phyloP scores from a whole-genome alignment of 1,140 invertebrate genomes.

The Mycetomoellerius zeteki region DNA sequence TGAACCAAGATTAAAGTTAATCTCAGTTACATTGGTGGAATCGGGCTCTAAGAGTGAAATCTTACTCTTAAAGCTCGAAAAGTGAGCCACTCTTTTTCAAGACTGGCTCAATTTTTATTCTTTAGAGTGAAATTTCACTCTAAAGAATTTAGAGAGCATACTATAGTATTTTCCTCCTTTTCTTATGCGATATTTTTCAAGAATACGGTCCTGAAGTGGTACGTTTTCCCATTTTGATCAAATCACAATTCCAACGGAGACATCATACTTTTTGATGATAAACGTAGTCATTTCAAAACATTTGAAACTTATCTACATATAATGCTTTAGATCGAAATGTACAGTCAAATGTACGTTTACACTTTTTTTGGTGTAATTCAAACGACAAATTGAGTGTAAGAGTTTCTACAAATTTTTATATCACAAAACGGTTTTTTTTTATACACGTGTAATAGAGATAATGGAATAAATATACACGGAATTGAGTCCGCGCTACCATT shows the following conservation, averaged over 20 bases:
- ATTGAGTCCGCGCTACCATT: slow-evolving; percentile 17
- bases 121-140: too few species aligned
- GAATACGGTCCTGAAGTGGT: neutral
- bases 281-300: neutral
- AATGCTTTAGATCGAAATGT: neutral
- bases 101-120: too few species aligned
- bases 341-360: neutral
- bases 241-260: neutral
- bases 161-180: too few species aligned
- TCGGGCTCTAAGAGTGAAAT: too few species aligned
- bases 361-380: neutral
- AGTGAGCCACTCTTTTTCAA: too few species aligned
- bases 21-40: too few species aligned
- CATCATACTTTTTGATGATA: neutral
- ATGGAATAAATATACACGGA: slow-evolving; percentile 26
- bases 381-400: neutral
- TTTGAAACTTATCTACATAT: neutral
- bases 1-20: too few species aligned
- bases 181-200: too few species aligned
- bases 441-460: slow-evolving; percentile 8
- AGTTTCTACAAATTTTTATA: slow-evolving; percentile 25
- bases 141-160: too few species aligned
- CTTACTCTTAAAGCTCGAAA: too few species aligned
- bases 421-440: slow-evolving; percentile 15
- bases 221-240: neutral